Base-by-base conservation (phyloP, 1,140 invertebrate species). In the Drosophila virilis region DNA sequence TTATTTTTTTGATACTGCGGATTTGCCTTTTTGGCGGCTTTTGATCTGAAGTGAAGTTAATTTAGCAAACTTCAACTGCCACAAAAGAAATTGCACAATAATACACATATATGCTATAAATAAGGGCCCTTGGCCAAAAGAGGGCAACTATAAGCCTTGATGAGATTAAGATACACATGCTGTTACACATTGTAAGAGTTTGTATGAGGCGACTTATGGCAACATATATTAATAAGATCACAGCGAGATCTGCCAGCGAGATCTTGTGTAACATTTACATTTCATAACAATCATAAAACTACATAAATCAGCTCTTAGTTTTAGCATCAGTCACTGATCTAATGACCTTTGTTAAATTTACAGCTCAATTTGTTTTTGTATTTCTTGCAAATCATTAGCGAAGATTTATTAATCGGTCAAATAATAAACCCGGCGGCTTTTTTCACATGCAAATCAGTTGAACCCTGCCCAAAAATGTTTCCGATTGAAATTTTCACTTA, bases 41-140 rank as follows among this genome's bases (percentile, higher is more conserved):
- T 83, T 88, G 76, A 88, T 82, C 68, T 86, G 84, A 86, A 88
- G 79, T 86, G 79, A 86, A 86, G 83, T 88, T 86, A 86, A 86
- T 86, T 86, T 86, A 88, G 65, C 73, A 50, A 68, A 67, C 61
- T 73, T 69, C 50, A 77, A 68, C 69, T 61, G 84, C 50, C 76
- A 79, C 72, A 88, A 69, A 74, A 79, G 66, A 79, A 74, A 79
- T 80, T 71, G 62, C 65, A 66, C 76, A 86, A 86, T 80, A 54
- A 64, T 58, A 55, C 37, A 58, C 50, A 62, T 43, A 52, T 40
- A 64, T 65, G 62, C 42, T 35, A 59, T 38, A 42, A 43, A 61
- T 45, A 62, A 54, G 42, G 32, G 62, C 62, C 32, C 40, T 54
- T 46, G 22, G n/a, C 35, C 46, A 10, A 43, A 62, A 54, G 32